Conservation (phyloP, 2,113 vertebrate species). For the Camelus bactrianus region DNA sequence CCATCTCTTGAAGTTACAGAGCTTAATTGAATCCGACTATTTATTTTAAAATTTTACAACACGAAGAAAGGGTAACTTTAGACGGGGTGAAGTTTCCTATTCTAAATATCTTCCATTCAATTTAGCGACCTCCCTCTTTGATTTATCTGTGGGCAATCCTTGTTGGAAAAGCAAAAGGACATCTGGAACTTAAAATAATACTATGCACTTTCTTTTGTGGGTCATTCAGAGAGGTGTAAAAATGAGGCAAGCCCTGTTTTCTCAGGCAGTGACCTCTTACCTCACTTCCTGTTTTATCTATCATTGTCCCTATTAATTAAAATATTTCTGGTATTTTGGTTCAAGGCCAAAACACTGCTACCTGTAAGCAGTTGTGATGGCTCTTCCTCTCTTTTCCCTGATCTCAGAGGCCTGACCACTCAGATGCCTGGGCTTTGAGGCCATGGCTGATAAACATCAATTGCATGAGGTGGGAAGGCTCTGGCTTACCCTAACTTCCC, state of each 20-base stretch:
- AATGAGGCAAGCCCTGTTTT: slow-evolving; percentile 70
- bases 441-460: background rate
- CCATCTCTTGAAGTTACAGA: slow-evolving; percentile 64
- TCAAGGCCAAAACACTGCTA: slow-evolving; percentile 57
- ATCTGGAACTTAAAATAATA: slow-evolving; percentile 71
- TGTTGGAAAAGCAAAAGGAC: slow-evolving; percentile 60
- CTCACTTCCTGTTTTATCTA: slow-evolving; percentile 78
- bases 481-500: background rate
- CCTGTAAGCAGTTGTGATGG: background rate
- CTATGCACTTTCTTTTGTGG: slow-evolving; percentile 69
- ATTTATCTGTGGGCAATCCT: slow-evolving; percentile 63
- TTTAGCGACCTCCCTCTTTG: slow-evolving; percentile 56
- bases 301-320: slow-evolving; percentile 74
- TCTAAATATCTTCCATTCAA: slow-evolving; percentile 63
- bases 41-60: slow-evolving; percentile 61
- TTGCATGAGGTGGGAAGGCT: background rate
- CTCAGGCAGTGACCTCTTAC: slow-evolving; percentile 67
- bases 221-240: slow-evolving; percentile 73
- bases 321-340: slow-evolving; percentile 77
- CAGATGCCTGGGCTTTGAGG: background rate
- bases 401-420: background rate
- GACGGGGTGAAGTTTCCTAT: slow-evolving; percentile 23
- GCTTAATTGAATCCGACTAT: slow-evolving; percentile 66
- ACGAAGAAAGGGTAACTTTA: slow-evolving; percentile 74
- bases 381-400: background rate